phyloP scores from a whole-genome alignment of 2,888 invertebrate species.

The Parelbella ahira region DNA sequence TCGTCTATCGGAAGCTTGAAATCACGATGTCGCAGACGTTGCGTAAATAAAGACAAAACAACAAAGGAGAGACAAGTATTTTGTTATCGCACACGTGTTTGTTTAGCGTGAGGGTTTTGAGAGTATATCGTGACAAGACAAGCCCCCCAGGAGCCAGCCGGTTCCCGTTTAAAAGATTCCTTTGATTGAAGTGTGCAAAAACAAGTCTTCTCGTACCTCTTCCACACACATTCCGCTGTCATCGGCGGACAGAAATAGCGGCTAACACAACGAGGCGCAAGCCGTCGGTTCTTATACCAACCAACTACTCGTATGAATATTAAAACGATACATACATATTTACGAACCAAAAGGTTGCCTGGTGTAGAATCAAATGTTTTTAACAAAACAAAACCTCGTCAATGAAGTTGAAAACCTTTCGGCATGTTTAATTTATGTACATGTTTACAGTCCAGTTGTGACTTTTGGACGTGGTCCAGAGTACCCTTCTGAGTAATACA shows the following conservation, averaged over 20 bases:
- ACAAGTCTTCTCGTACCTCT: neutral
- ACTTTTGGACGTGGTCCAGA: constrained; percentile 22
- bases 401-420: neutral
- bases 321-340: neutral
- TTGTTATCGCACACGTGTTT: constrained; percentile 60
- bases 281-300: neutral
- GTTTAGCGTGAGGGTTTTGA: constrained; percentile 44
- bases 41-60: constrained; percentile 31
- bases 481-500: constrained; percentile 11
- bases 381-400: neutral
- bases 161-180: constrained; percentile 12
- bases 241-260: constrained; percentile 5
- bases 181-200: constrained; percentile 25
- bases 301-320: constrained; percentile 1
- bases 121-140: constrained; percentile 36
- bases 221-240: constrained; percentile 6
- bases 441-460: constrained; percentile 27
- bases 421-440: constrained; percentile 27
- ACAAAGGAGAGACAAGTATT: constrained; percentile 54
- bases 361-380: too few relatives aligned
- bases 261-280: neutral
- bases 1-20: constrained; percentile 16
- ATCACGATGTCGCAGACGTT: constrained; percentile 4
- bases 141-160: constrained; percentile 24
- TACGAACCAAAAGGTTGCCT: neutral